Evolutionary conservation across 2,113 vertebrate genomes (phyloP), one percentile per base, ranked within the genome.

Genomic region (Crotalus horridus): DNA sequence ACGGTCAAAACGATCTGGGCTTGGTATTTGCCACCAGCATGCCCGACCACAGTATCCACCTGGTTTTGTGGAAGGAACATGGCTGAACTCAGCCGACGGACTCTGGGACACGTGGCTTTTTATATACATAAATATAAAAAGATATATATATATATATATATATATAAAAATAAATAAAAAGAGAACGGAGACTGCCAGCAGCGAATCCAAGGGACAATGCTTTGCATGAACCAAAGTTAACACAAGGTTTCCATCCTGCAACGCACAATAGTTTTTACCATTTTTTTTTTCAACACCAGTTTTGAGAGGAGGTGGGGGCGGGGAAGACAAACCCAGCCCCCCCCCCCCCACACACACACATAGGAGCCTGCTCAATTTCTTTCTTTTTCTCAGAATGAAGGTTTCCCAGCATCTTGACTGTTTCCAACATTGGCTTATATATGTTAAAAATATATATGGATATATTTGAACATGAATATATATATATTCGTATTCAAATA

Each of bases 1-100:
- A 99, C 4, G 99, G 99, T 51, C 97, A 96, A 95, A 99, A 99
- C 91, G 99, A 99, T 96, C 97, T 98, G 0, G 99, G 99, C 94
- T 97, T 99, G 96, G 99, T 99, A 96, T 99, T 99, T 94, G 99
- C 99, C 94, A 99, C 99, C 95, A 99, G 99, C 97, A 99, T 99
- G 99, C 99, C 99, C 0, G 99, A 99, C 97, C 99, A 99, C 97
- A 99, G 99, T 98, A 99, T 99, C 97, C 99, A 99, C 96, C 96
- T 99, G 97, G 99, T 99, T 58, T 97, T 99, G 96, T 99, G 99
- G 99, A 99, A 99, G 96, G 99, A 99, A 96, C 99, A 99, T 0
- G 98, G 98, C 95, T 99, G 97, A 98, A 81, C n/a, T 29, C 43
- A 74, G 5, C 95, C 95, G 21, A 81, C 21, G 43, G 23, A 69